Evolutionary conservation across 2,888 invertebrate genomes (phyloP), one percentile per base, ranked within the genome.

Genomic region (Rhodophaea formosa): DNA sequence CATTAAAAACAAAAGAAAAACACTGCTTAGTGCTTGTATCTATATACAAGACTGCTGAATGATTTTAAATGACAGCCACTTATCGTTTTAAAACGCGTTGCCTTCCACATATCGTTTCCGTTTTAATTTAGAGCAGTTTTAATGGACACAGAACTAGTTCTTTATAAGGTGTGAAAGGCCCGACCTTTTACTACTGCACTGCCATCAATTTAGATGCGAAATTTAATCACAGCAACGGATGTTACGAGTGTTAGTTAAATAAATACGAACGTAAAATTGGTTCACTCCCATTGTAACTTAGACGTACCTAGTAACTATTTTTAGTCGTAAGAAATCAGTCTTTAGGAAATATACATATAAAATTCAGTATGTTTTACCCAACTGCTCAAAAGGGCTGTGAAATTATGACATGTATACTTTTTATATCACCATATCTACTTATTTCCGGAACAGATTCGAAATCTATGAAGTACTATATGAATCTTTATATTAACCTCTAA

Each of bases 121-220:
- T 55, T 66, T 58, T 59, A 60, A 65, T 65, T 63, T 58, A 65
- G 61, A 62, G 61, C 55, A 59, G 55, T 62, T 66, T 56, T 66
- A 64, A 66, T 67, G 65, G 59, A 65, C 65, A 64, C 63, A 61
- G 60, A 70, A 71, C 70, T 59, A 69, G 71, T 69, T 71, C 65
- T 69, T 66, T 71, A 70, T 70, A 63, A 77, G 72, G 78, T 77
- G 79, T 80, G 79, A 80, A 79, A 77, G 75, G 69, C 66, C 57
- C 72, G 78, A 80, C 78, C 78, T 82, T 77, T 56, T 73, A 63
- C 64, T 72, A 72, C 12, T 39, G 17, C 35, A 66, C 68, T 62
- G 62, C 63, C 70, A 77, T 75, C 71, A 73, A 73, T 75, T 72
- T 70, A 58, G 62, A 62, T 66, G 66, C 66, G 63, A 73, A 80